Percentiles rank a stretch among this genome's conserved stretches.
Evolutionary conservation across 2,888 invertebrate species (phyloP).

Genomic region (Sarcophaga carnaria): DNA sequence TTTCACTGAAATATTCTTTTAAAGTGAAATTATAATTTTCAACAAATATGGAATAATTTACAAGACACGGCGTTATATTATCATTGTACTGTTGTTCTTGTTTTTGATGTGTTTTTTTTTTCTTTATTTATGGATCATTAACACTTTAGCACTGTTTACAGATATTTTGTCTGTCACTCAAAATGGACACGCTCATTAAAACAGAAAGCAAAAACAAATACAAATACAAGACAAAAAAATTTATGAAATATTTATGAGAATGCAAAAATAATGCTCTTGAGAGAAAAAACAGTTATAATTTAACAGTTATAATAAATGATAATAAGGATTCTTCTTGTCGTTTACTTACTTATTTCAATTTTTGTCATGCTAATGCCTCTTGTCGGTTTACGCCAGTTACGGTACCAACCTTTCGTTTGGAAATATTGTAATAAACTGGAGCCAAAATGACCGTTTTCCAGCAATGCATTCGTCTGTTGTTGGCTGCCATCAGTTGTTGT

Average conservation of each 20-base stretch:
- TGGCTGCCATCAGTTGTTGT: constrained; percentile 70
- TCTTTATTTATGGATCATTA: constrained; percentile 36
- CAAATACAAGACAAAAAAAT: neutral
- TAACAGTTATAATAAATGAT: neutral
- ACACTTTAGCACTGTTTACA: neutral
- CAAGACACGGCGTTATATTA: neutral
- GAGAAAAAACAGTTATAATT: neutral
- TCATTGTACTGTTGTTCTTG: neutral
- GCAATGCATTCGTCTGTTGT: constrained; percentile 66
- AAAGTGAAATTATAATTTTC: no score
- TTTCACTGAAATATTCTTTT: no score
- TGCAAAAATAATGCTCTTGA: neutral
- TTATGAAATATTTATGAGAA: neutral
- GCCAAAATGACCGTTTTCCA: constrained; percentile 58
- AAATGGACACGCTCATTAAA: neutral
- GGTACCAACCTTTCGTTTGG: constrained; percentile 85
- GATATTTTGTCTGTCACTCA: neutral
- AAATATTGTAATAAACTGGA: constrained; percentile 80
- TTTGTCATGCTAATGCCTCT: constrained; percentile 88
- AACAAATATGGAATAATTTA: no score
- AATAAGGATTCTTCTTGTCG: neutral
- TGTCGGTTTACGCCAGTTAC: constrained; percentile 86
- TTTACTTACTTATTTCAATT: constrained; percentile 88
- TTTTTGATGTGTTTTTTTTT: neutral
- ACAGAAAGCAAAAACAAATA: neutral